Percentiles rank a stretch among this genome's conserved stretches.
phyloP scores from a whole-genome alignment of 2,888 invertebrate species.

The Diadromus collaris region DNA sequence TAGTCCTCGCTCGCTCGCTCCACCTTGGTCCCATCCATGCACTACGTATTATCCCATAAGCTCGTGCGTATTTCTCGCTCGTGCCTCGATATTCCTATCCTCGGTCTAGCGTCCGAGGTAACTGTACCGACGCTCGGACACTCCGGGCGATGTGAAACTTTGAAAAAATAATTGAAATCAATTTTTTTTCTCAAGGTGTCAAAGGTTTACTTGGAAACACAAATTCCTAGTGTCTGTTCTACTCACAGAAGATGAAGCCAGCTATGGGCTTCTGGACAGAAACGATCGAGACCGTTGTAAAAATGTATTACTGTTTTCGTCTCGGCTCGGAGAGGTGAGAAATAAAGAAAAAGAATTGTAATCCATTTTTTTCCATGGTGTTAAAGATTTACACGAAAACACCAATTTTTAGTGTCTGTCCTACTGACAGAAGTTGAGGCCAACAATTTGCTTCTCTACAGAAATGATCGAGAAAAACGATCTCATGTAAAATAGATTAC shows the following conservation, averaged over 20 bases:
- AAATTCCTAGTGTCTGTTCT: not conserved
- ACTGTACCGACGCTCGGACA: not conserved
- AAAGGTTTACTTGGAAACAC: not conserved
- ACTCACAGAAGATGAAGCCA: not conserved
- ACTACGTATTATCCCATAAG: constrained; percentile 53
- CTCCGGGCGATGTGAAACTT: not conserved
- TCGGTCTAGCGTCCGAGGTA: not conserved
- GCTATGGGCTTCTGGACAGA: not conserved
- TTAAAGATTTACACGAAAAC: not conserved
- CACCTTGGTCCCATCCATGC: constrained; percentile 45
- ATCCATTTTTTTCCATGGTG: not conserved
- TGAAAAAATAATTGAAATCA: not conserved
- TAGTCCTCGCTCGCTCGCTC: constrained; percentile 27
- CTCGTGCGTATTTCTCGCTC: constrained; percentile 40
- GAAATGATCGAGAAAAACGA: not conserved
- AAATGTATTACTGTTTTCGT: not conserved
- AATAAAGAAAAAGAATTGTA: not conserved
- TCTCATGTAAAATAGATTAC: no score
- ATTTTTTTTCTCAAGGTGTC: not conserved
- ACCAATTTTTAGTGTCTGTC: not conserved
- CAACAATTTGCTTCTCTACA: not conserved
- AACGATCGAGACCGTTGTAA: not conserved
- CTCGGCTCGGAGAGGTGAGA: no score
- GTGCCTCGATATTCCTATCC: constrained; percentile 53
- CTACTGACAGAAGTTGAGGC: not conserved